These are phyloP conservation scores for Ptyas mucosa DNA, from an alignment of 2,113 vertebrate species.

Conservation along the genomic window DNA sequence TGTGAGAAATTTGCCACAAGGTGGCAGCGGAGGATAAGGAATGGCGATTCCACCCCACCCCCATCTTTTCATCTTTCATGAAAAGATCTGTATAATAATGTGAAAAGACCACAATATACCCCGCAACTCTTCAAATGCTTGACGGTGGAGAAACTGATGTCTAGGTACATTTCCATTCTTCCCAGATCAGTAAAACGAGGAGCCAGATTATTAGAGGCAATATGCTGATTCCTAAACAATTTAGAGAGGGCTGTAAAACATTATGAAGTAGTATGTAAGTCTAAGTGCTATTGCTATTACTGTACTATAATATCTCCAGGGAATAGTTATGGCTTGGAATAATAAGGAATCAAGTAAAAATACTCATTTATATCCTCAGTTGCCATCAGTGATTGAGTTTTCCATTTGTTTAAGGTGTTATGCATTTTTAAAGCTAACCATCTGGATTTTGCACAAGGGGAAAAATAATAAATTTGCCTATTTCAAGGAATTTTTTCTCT, in stretches of 20 bases:
- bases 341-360: background rate
- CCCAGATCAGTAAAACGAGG: background rate
- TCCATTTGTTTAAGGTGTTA: background rate
- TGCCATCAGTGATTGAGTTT: background rate
- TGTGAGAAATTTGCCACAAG: background rate
- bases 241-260: too few species aligned
- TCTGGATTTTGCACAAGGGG: background rate
- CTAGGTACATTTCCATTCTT: background rate
- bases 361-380: background rate
- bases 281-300: background rate
- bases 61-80: too few species aligned
- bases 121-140: background rate
- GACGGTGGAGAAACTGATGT: background rate
- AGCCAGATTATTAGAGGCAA: background rate
- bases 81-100: background rate
- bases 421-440: background rate
- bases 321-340: background rate
- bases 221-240: background rate
- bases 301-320: background rate
- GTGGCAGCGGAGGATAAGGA: background rate
- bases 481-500: background rate
- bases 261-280: background rate
- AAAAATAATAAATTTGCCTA: background rate
- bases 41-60: fast-evolving
- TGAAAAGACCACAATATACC: background rate